Percentiles rank a stretch among this genome's conserved stretches.
phyloP scores from a whole-genome alignment of 2,113 vertebrate species.

The Peromyscus maniculatus region DNA sequence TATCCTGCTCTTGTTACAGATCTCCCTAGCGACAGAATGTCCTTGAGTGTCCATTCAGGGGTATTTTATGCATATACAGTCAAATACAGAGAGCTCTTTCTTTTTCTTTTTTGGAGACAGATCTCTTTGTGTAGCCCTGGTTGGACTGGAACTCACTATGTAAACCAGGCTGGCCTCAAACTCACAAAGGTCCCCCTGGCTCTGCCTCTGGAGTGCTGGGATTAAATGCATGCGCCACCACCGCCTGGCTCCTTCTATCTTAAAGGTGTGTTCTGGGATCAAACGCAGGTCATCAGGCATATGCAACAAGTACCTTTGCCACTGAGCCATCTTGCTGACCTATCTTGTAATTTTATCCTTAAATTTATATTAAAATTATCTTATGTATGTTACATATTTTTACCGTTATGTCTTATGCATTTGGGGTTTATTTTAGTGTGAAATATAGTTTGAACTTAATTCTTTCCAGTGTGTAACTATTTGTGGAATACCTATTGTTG shows the following conservation, averaged over 20 bases:
- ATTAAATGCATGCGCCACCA: not conserved
- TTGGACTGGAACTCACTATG: not conserved
- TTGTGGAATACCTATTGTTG: not conserved
- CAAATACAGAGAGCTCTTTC: not conserved
- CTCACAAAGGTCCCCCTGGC: no score
- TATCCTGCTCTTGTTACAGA: not conserved
- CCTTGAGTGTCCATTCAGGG: not conserved
- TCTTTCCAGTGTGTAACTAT: not conserved
- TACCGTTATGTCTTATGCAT: not conserved
- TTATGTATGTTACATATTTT: not conserved
- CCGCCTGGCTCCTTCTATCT: not conserved
- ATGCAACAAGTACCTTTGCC: not conserved
- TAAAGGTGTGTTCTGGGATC: not conserved
- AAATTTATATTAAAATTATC: not conserved
- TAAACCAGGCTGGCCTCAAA: not conserved
- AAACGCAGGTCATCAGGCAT: not conserved
- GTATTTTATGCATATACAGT: not conserved
- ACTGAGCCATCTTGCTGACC: not conserved
- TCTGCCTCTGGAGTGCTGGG: no score
- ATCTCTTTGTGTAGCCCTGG: not conserved
- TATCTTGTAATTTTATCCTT: not conserved
- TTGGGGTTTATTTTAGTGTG: conserved; percentile 28
- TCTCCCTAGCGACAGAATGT: conserved; percentile 28
- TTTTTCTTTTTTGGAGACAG: not conserved
- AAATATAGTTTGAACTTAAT: not conserved